Evolutionary conservation across 2,113 vertebrate species (phyloP), one percentile per base, ranked within the genome.

Genomic region (Todiramphus saurophagus): DNA sequence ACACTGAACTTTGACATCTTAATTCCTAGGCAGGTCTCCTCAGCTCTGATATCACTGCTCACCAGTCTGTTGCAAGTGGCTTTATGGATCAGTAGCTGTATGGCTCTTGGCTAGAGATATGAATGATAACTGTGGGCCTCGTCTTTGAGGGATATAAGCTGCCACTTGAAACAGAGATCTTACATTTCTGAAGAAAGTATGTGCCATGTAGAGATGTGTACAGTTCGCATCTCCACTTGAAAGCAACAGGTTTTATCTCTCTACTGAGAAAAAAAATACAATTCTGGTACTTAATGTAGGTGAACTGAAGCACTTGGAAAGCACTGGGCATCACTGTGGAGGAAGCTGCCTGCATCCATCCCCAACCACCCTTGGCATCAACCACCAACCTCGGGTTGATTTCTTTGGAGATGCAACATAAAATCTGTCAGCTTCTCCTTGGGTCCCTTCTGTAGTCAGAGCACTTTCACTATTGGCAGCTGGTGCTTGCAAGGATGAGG

Each of bases 171-270:
- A 35, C 23, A 17, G 41, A 76, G 60, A n/a, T 30, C 51, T 84
- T 41, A 4, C 1, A 2, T 51, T 84, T 90, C 70, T 79, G 96
- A 67, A 44, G 43, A 59, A 28, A 1, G 0, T 55, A 15, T 7
- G 6, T 85, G 21, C 70, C 1, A 0, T 4, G 1, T 35, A 51
- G 75, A 75, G 41, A 33, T 78, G 16, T 0, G 0, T 9, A 51
- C 39, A 9, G 8, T 62, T 77, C 84, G 41, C 51, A 25, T 50
- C 84, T 75, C 66, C 44, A 28, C 30, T 64, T 80, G 81, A 64
- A 87, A 93, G 43, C 72, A 76, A n/a, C 4, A 35, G 33, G 5
- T 73, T 89, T 73, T 83, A 25, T 41, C 50, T 70, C n/a, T 84
- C 51, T 39, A 8, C 9, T 17, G 17, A 7, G 27, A 25, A 35